Evolutionary conservation across 2,888 invertebrate species (phyloP), one percentile per base, ranked within the genome.

Genomic region (Alloscopus bannaensis): DNA sequence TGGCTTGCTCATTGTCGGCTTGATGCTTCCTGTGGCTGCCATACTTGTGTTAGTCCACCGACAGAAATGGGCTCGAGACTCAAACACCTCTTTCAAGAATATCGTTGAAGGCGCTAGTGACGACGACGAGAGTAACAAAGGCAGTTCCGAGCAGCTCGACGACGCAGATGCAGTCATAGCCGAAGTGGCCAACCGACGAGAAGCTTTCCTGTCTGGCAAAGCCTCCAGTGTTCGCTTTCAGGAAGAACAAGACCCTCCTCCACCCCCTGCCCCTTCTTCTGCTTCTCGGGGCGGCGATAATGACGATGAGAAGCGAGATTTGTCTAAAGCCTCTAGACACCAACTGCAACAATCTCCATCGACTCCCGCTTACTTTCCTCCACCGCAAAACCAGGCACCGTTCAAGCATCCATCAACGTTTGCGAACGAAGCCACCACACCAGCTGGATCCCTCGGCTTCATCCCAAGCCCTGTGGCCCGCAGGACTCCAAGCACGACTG

Each of bases 121-220:
- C 2, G 55, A 68, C 26, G 36, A 36, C 8, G 55, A 68, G 26
- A 60, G 36, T 47, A 59, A 13, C 8, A 57, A 13, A 20, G 22
- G 18, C 20, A 47, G 13, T 2, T 47, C 66, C n/a, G n/a, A n/a
- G n/a, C n/a, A n/a, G n/a, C n/a, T n/a, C 20, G 77, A 70, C 0
- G 70, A 77, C 16, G 52, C 70, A 2, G 57, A 77, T 16, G 36
- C 42, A 24, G 47, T 70, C 1, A 70, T 77, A 16, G 31, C 45
- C 8, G 77, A 77, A 59, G 59, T 77, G 16, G 20, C 65, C 13
- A 77, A 77, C 47, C 40, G 77, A 47, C 6, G 77, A 22, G 77
- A 77, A 22, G 36, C 66, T 1, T 13, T 2, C 29, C 18, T n/a
- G n/a, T n/a, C n/a, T n/a, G n/a, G 3, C 24, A 55, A 52, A 64